Evolutionary conservation across 2,113 vertebrate species (phyloP), one percentile per base, ranked within the genome.

Genomic region (Anser brachyrhynchus): DNA sequence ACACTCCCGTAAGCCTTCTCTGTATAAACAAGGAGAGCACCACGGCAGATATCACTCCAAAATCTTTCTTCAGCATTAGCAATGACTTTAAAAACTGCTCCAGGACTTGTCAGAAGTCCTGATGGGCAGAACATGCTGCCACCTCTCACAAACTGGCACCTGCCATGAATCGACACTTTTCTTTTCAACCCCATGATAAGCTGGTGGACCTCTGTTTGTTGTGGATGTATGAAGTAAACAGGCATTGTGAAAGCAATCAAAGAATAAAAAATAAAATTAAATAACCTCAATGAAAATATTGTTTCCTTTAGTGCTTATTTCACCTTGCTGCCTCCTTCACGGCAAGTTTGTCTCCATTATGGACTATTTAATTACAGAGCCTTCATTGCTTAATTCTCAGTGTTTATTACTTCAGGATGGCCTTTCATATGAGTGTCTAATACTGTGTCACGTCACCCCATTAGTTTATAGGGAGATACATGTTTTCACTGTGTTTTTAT

Each of bases 381-480:
- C 44, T 73, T 86, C 55, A 70, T 67, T 90, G 64, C 76, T 70
- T 93, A 94, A 85, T 88, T 92, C 26, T 73, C 90, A 70, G n/a
- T 70, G 67, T 74, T 96, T 74, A 84, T 81, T 91, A 87, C 84
- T 85, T 90, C 59, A 73, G 79, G 44, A 92, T 66, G 23, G 11
- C 44, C 54, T 55, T 85, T 71, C 51, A 75, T 54, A 21, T 80
- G 61, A 85, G 39, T 44, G 13, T 54, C 44, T 52, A 73, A 51
- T 83, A 57, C 22, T 57, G 33, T 43, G 90, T 70, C 54, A 62
- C 28, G 46, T 76, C 65, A 83, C 51, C 10, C 73, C 58, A 18
- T 43, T 91, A 57, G 33, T 82, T 92, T 92, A 72, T 67, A 88
- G 84, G 33, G 22, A 91, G 87, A 87, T 44, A 79, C 20, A 67